Percentiles rank a stretch among this genome's conserved stretches.
Conservation (phyloP, 2,888 invertebrate species). For the Cephus sareptanus region DNA sequence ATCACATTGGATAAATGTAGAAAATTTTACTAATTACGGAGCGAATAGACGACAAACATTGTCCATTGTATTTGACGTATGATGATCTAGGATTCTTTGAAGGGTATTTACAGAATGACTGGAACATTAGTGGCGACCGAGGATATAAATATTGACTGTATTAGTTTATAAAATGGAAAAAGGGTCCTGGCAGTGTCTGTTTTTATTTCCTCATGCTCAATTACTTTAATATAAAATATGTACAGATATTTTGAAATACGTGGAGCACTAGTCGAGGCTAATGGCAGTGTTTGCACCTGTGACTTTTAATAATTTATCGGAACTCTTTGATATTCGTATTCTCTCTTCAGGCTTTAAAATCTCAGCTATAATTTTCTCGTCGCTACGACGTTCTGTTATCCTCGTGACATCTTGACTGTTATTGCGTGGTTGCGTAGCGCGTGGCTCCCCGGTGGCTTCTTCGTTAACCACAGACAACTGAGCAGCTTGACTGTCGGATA, state of each 20-base stretch:
- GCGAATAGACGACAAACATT: neutral
- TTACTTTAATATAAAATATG: conserved; percentile 60
- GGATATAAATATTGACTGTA: neutral
- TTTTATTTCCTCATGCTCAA: conserved; percentile 39
- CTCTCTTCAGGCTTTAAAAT: conserved; percentile 62
- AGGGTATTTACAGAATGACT: neutral
- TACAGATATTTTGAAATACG: conserved; percentile 52
- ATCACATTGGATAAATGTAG: too few relatives aligned
- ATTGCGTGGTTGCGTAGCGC: conserved; percentile 31
- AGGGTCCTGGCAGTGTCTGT: conserved; percentile 29
- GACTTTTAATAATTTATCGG: conserved; percentile 57
- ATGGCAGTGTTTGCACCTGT: conserved; percentile 62
- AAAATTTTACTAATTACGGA: too few relatives aligned
- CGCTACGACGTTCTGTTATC: conserved; percentile 49
- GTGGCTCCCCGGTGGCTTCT: conserved; percentile 39
- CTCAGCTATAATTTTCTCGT: conserved; percentile 63
- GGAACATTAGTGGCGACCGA: neutral
- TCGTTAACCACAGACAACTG: conserved; percentile 46
- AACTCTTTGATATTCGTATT: conserved; percentile 48
- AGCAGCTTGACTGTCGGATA: conserved; percentile 40
- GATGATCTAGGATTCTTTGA: neutral
- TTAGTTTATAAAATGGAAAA: neutral
- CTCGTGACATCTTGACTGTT: conserved; percentile 28
- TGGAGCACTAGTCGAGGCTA: conserved; percentile 60
- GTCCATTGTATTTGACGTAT: neutral